Percentiles rank a stretch among this genome's conserved stretches.
phyloP scores from a whole-genome alignment of 1,140 invertebrate genomes.

The Zaprionus nigranus region DNA sequence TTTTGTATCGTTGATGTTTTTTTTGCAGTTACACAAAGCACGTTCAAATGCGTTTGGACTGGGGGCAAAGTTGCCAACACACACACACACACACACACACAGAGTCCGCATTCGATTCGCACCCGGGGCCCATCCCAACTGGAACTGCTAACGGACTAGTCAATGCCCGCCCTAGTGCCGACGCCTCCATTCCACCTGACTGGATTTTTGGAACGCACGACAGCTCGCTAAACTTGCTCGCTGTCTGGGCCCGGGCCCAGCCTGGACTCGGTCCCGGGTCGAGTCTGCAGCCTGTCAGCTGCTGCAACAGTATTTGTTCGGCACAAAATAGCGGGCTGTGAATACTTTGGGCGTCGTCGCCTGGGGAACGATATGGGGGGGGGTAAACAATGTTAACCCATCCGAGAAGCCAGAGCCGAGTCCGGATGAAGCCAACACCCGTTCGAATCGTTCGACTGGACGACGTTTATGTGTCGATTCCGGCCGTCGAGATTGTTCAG shows the following conservation, averaged over 20 bases:
- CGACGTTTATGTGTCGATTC: conserved; percentile 61
- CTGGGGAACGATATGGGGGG: background rate
- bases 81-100: background rate
- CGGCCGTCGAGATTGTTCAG: conserved; percentile 37
- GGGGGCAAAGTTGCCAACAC: conserved; percentile 12
- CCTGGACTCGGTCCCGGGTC: conserved; percentile 8
- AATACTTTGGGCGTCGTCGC: conserved; percentile 21
- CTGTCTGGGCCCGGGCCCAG: conserved; percentile 7
- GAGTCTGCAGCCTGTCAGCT: conserved; percentile 8
- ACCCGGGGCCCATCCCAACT: background rate
- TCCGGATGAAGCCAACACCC: conserved; percentile 43
- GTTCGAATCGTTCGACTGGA: conserved; percentile 54
- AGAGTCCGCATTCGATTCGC: conserved; percentile 22
- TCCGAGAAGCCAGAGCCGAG: conserved; percentile 29
- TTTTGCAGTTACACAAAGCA: conserved; percentile 49
- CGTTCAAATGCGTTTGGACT: conserved; percentile 43
- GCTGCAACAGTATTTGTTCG: conserved; percentile 34
- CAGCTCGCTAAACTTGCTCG: conserved; percentile 51
- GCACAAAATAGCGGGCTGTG: conserved; percentile 17
- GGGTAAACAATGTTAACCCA: conserved; percentile 17
- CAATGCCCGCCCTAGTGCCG: conserved; percentile 27
- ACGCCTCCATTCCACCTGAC: conserved; percentile 55
- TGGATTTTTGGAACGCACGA: conserved; percentile 66
- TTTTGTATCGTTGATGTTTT: conserved; percentile 56
- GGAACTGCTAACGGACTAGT: conserved; percentile 34